Evolutionary conservation across 2,888 invertebrate genomes (phyloP).

Genomic region (Calephelis perditalis): DNA sequence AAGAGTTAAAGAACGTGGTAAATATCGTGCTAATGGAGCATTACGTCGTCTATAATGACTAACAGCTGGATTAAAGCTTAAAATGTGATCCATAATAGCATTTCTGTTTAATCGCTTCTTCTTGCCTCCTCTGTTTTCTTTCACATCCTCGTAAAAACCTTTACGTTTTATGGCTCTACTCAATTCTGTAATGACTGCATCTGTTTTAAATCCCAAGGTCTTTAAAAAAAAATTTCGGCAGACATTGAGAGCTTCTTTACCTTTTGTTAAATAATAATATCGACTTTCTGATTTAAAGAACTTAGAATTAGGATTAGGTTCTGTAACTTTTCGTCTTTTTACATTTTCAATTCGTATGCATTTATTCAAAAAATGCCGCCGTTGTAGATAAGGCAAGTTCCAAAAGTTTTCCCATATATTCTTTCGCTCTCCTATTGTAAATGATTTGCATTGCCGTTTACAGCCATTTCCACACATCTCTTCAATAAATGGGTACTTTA

Average conservation of each 20-base stretch:
- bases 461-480: no score
- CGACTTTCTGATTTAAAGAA: conserved; percentile 3
- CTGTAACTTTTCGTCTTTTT: background rate
- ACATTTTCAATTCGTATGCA: background rate
- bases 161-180: conserved; percentile 21
- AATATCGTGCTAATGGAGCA: conserved; percentile 19
- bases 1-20: conserved; percentile 16
- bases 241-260: conserved; percentile 6
- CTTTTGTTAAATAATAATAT: conserved; percentile 3
- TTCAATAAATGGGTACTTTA: no score
- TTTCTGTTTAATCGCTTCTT: conserved; percentile 17
- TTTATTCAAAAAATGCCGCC: conserved; percentile 7
- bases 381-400: background rate
- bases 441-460: background rate
- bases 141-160: conserved; percentile 19
- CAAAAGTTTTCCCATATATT: no score
- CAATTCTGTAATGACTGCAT: conserved; percentile 17
- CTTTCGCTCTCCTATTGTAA: no score
- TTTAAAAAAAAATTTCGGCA: conserved; percentile 5
- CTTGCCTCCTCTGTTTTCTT: conserved; percentile 23
- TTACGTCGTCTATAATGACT: conserved; percentile 22
- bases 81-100: conserved; percentile 22
- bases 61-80: conserved; percentile 20
- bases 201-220: conserved; percentile 3
- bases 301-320: conserved; percentile 2